Evolutionary conservation across 2,113 vertebrate species (phyloP).

Genomic region (Poeciliopsis prolifica): DNA sequence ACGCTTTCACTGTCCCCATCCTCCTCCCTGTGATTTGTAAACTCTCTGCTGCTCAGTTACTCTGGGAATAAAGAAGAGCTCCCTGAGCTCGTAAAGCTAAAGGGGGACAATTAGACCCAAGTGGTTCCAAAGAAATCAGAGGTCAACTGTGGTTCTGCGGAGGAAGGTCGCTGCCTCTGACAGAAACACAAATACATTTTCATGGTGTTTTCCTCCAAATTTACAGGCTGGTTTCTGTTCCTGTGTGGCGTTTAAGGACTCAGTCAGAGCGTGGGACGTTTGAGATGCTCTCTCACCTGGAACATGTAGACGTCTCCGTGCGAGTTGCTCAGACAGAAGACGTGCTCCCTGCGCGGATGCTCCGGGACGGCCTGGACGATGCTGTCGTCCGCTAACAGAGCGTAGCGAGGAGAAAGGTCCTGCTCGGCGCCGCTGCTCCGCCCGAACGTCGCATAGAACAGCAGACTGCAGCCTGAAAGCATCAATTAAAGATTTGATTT

Average conservation of each 20-base stretch:
- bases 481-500: background rate
- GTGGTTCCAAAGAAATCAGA: background rate
- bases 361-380: conserved; percentile 92
- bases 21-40: conserved; percentile 23
- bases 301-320: conserved; percentile 92
- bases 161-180: background rate
- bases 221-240: background rate
- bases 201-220: no score
- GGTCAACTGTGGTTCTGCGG: background rate
- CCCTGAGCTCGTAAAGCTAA: conserved; percentile 14
- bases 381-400: conserved; percentile 88
- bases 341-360: conserved; percentile 91
- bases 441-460: conserved; percentile 89
- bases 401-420: conserved; percentile 80
- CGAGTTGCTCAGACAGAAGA: conserved; percentile 95
- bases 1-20: background rate
- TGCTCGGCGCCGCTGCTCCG: conserved; percentile 80
- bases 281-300: conserved; percentile 81
- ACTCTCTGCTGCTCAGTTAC: conserved; percentile 14
- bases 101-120: conserved; percentile 6
- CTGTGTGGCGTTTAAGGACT: conserved; percentile 6
- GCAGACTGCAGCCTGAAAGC: conserved; percentile 86
- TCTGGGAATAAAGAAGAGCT: conserved; percentile 18
- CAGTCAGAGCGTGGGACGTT: background rate
- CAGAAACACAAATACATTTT: no score